Percentiles rank a stretch among this genome's conserved stretches.
Conservation (phyloP, 1,140 invertebrate species). For the Drosophila equinoxialis region DNA sequence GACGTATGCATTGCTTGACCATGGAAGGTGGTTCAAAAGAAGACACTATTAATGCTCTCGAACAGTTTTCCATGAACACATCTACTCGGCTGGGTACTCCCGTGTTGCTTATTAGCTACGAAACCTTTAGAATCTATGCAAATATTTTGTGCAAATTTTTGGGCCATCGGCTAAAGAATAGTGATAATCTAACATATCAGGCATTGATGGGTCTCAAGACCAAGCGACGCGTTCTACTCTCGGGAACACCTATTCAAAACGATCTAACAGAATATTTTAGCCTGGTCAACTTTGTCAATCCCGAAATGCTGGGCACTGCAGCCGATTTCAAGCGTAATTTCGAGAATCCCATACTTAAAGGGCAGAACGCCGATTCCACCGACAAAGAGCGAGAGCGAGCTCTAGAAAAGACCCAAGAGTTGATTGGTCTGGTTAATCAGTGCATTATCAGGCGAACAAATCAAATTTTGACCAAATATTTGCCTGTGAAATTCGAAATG, state of each 20-base stretch:
- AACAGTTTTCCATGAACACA: conserved; percentile 88
- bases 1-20: conserved; percentile 91
- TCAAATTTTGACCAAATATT: conserved; percentile 97
- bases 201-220: conserved; percentile 95
- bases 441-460: conserved; percentile 99
- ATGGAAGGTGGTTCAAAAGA: conserved; percentile 96
- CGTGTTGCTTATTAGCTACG: conserved; percentile 99
- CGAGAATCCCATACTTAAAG: conserved; percentile 96
- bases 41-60: conserved; percentile 93
- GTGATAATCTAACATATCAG: conserved; percentile 99
- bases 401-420: conserved; percentile 93
- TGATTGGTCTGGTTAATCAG: conserved; percentile 95
- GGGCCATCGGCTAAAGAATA: conserved; percentile 99
- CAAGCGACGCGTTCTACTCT: conserved; percentile 94
- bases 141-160: conserved; percentile 95
- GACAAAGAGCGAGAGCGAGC: conserved; percentile 92
- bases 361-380: conserved; percentile 96
- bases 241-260: conserved; percentile 99
- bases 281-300: conserved; percentile 99
- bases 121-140: conserved; percentile 98
- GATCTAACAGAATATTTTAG: conserved; percentile 99
- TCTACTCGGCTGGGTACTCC: conserved; percentile 90
- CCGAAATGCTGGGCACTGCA: conserved; percentile 95
- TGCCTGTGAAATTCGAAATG: conserved; percentile 98
- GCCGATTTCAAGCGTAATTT: conserved; percentile 96